A percentile compares a stretch with the other conserved stretches of the same genome.
phyloP scores from a whole-genome alignment of 2,888 invertebrate genomes.

The Kryphioiulus occultus region DNA sequence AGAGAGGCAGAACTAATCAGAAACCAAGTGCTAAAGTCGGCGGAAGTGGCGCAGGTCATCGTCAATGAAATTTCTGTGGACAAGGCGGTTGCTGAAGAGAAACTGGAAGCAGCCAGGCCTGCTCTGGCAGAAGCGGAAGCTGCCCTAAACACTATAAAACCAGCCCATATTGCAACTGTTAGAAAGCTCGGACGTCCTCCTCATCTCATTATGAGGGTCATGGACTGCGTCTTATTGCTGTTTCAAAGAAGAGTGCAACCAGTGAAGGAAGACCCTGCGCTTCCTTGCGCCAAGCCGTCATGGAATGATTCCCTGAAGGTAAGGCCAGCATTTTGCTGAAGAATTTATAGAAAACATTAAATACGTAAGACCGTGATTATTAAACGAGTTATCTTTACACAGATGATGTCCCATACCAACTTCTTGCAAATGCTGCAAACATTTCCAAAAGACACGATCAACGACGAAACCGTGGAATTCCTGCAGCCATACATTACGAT shows the following conservation, averaged over 20 bases:
- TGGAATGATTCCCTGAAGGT: conserved; percentile 96
- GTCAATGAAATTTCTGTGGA: conserved; percentile 88
- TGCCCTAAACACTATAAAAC: conserved; percentile 94
- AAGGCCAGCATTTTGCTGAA: conserved; percentile 41
- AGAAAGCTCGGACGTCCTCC: conserved; percentile 94
- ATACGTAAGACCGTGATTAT: too few species aligned
- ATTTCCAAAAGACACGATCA: conserved; percentile 95
- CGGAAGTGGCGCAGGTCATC: conserved; percentile 90
- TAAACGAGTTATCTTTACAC: conserved; percentile 54
- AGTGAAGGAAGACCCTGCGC: conserved; percentile 79
- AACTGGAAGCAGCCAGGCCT: conserved; percentile 93
- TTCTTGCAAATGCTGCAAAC: conserved; percentile 90
- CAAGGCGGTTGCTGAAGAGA: conserved; percentile 88
- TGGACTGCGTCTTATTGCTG: conserved; percentile 94
- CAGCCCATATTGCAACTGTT: conserved; percentile 94
- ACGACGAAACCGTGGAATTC: conserved; percentile 95
- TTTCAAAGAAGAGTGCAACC: conserved; percentile 89
- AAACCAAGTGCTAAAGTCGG: conserved; percentile 93
- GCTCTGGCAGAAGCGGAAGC: conserved; percentile 94
- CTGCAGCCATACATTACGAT: conserved; percentile 89
- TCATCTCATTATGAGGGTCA: conserved; percentile 94
- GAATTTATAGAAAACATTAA: not conserved
- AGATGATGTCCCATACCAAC: conserved; percentile 96
- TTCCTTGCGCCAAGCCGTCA: conserved; percentile 89
- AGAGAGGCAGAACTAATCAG: conserved; percentile 95